Base-by-base conservation (phyloP, 2,797 vertebrate genomes). In the Chromis chromis region DNA sequence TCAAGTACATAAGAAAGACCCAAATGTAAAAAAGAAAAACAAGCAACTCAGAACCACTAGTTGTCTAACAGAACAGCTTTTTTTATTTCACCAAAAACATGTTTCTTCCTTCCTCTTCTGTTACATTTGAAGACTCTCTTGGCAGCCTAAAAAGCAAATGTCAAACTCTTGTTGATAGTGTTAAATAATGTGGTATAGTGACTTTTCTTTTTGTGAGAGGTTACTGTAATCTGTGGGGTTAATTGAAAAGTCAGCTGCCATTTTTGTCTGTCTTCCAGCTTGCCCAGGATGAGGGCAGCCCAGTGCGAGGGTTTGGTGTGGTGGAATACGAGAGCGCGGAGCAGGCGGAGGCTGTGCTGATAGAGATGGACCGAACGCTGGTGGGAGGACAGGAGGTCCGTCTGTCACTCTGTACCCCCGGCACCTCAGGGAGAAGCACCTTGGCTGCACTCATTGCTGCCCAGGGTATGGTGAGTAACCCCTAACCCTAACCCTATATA, bases 371-470 rank as follows among this genome's bases (percentile, higher is more conserved):
- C 57, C 93, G 96, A 14, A 92, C 91, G 1, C 78, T 81, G 70
- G 69, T 99, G 86, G 88, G 92, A 36, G 96, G 96, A 24, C 96
- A 90, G 89, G 94, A 94, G 86, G 85, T 98, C 22, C 97, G 95
- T 1, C 95, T 99, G 65, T 97, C 97, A 0, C 97, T 96, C 90
- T 99, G 98, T 65, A 96, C 96, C 68, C 98, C 98, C 0, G 98
- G 98, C 62, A 96, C 97, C 0, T 95, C 97, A 0, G 98, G 98
- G n/a, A 94, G 97, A 82, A 97, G 97, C 91, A 99, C 97, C 0
- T 84, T 99, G 77, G 97, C 98, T 16, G 96, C 98, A 0, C 93
- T 99, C 52, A 97, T 99, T 48, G 98, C 97, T 1, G 96, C 97
- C 0, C 97, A 99, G 57, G 96, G 95, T 31, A 96, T 98, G 97